Evolutionary conservation across 2,113 vertebrate genomes (phyloP).

Genomic region (Nothocercus julius): DNA sequence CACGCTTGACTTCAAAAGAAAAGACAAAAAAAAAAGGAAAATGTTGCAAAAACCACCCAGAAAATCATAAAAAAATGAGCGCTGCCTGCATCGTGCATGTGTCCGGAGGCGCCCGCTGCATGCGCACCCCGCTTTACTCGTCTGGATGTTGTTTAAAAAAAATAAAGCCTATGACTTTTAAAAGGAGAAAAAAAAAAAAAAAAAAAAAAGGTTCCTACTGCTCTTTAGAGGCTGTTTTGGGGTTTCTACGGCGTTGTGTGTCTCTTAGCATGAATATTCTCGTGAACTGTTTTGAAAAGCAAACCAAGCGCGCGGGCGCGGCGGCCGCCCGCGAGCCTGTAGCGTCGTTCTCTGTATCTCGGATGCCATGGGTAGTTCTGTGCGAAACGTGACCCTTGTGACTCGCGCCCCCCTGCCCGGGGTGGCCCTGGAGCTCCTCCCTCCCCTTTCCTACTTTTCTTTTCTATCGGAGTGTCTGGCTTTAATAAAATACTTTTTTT

Average conservation of each 20-base stretch:
- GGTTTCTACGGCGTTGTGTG: constrained; percentile 74
- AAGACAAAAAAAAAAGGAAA: neutral
- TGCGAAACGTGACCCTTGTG: constrained; percentile 85
- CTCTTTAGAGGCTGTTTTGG: constrained; percentile 30
- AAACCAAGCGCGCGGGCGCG: neutral
- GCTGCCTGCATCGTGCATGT: constrained; percentile 45
- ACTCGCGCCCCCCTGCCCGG: constrained; percentile 72
- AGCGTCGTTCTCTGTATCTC: constrained; percentile 84
- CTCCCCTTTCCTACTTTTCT: constrained; percentile 9
- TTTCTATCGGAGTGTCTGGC: constrained; percentile 60
- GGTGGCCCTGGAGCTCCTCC: constrained; percentile 78
- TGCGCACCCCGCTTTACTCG: constrained; percentile 35
- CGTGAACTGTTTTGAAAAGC: constrained; percentile 74
- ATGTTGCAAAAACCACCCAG: neutral
- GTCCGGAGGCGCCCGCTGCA: constrained; percentile 40
- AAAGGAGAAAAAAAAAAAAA: neutral
- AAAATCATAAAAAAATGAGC: neutral
- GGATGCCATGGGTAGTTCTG: constrained; percentile 87
- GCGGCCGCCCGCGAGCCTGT: constrained; percentile 55
- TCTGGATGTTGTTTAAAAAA: constrained; percentile 48
- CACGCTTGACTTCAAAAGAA: neutral
- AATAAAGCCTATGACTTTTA: neutral
- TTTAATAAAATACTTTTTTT: constrained; percentile 62
- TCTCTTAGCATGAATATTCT: constrained; percentile 85
- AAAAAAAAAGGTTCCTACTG: neutral